A percentile compares a stretch with the other conserved stretches of the same genome.
phyloP scores from a whole-genome alignment of 2,113 vertebrate species.

The Lates calcarifer region DNA sequence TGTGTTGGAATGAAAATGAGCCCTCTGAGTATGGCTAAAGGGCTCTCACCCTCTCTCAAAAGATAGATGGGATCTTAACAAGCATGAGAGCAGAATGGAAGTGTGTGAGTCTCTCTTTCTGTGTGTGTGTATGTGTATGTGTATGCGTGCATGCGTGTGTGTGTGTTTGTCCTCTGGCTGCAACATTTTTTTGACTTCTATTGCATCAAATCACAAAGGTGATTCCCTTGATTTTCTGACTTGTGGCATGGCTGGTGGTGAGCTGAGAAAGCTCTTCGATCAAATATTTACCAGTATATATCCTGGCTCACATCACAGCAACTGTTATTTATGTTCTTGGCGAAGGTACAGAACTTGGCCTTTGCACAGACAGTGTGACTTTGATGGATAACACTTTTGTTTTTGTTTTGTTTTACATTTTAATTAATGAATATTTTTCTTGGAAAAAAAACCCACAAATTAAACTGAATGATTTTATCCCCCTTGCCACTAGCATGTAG shows the following conservation, averaged over 20 bases:
- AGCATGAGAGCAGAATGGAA: conserved; percentile 70
- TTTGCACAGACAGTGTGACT: not conserved
- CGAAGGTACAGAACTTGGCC: conserved; percentile 10
- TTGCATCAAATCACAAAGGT: conserved; percentile 72
- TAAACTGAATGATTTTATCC: not conserved
- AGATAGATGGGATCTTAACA: conserved; percentile 80
- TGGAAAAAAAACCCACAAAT: not conserved
- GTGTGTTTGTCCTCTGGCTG: conserved; percentile 64
- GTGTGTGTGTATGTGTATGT: conserved; percentile 25
- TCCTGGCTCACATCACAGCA: conserved; percentile 42
- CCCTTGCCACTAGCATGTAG: too few relatives aligned
- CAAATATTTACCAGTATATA: conserved; percentile 67
- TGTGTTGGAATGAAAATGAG: conserved; percentile 71
- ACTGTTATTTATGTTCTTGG: conserved; percentile 43
- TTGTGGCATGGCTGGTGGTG: conserved; percentile 55
- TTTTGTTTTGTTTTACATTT: not conserved
- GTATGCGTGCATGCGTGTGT: conserved; percentile 23
- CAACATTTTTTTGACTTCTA: conserved; percentile 71
- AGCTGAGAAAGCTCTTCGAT: conserved; percentile 46
- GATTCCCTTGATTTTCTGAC: conserved; percentile 71
- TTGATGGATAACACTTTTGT: not conserved
- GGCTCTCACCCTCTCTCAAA: conserved; percentile 72
- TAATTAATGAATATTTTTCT: not conserved
- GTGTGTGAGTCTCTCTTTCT: conserved; percentile 37
- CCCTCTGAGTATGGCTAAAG: conserved; percentile 74